phyloP scores from a whole-genome alignment of 2,113 vertebrate genomes.

The Numida meleagris region DNA sequence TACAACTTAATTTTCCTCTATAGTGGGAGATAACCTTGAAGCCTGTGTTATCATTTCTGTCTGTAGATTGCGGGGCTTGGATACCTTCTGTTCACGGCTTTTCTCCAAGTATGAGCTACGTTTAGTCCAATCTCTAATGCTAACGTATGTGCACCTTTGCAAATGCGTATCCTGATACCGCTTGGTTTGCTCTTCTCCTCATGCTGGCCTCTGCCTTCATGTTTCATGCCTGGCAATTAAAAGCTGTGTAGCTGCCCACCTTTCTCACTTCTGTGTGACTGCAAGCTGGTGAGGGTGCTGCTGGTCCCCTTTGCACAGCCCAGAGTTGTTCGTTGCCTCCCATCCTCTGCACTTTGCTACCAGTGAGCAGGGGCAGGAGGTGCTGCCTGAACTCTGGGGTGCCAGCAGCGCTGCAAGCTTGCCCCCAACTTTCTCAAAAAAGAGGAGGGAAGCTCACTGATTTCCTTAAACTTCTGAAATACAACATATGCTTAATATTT shows the following conservation, averaged over 20 bases:
- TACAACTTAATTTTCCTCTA: neutral
- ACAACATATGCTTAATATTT: slow-evolving; percentile 3
- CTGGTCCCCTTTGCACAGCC: neutral
- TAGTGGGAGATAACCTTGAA: neutral
- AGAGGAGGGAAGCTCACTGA: neutral
- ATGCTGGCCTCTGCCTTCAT: neutral
- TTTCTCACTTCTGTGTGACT: neutral
- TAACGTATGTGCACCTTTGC: neutral
- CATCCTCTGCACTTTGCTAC: neutral
- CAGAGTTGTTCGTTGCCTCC: neutral
- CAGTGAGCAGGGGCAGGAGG: neutral
- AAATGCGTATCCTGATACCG: neutral
- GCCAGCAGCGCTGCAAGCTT: neutral
- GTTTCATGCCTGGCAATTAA: neutral
- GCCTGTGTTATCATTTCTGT: neutral
- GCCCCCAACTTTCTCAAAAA: neutral
- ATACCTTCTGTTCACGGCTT: neutral
- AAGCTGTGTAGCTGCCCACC: fast-evolving
- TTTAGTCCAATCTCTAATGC: neutral
- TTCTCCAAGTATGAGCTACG: neutral
- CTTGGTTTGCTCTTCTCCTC: neutral
- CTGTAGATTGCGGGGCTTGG: neutral
- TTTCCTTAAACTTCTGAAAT: neutral
- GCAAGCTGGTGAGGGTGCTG: neutral
- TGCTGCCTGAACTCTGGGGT: neutral